Base-by-base conservation (phyloP, 2,797 vertebrate species). In the Antennarius maculatus region DNA sequence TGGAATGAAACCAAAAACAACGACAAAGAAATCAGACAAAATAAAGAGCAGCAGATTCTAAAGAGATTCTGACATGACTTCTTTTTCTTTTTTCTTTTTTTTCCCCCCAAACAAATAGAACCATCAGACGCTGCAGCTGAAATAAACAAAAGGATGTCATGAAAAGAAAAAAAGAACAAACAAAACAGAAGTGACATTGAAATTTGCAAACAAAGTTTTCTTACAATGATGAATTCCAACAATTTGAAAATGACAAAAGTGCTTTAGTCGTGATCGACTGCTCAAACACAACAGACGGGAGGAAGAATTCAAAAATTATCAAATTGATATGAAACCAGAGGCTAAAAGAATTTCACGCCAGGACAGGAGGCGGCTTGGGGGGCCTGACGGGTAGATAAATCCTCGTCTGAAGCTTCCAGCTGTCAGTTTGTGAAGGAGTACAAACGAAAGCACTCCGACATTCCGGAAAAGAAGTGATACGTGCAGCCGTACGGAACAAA, bases 1-100 rank as follows among this genome's bases (percentile, higher is more conserved):
- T 82, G 71, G 86, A n/a, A n/a, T n/a, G n/a, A n/a, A n/a, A n/a
- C n/a, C n/a, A n/a, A n/a, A n/a, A n/a, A n/a, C n/a, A n/a, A n/a
- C n/a, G n/a, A 88, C 84, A 90, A 86, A 85, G 56, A 59, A 82
- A 71, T 83, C 53, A 61, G 63, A 79, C 53, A 56, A 80, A 57
- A 58, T 65, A 60, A 68, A 50, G 66, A 67, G 42, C 42, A 80
- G 83, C 70, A 85, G 80, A 70, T 84, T 84, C 71, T 61, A 75
- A 55, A 68, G 27, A 47, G 54, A 71, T 48, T 65, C 54, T 65
- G 42, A 74, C 60, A 66, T 62, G 65, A 69, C 77, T 80, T 73
- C 47, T 13, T 28, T 55, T 64, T 65, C 68, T 59, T 27, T 39
- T 39, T 39, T 54, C 63, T 80, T 39, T 10, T 39, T 55, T 65